Percentiles rank a stretch among this genome's conserved stretches.
phyloP scores from a whole-genome alignment of 2,113 vertebrate genomes.

The Suncus etruscus region DNA sequence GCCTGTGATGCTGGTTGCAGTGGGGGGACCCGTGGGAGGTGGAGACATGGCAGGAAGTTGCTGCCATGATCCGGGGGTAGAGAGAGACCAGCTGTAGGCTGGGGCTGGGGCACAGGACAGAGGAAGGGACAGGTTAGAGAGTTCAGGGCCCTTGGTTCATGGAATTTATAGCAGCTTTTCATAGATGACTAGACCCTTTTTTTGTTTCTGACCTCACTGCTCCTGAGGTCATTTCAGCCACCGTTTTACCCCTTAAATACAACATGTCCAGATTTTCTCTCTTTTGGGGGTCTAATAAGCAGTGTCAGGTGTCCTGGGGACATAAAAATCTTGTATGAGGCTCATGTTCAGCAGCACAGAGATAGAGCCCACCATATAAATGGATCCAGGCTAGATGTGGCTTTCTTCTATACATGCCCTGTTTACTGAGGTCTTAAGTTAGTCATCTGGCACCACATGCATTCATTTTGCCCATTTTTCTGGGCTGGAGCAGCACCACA shows the following conservation, averaged over 20 bases:
- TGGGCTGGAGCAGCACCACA: too few relatives aligned
- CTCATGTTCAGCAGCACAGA: background rate
- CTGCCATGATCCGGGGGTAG: background rate
- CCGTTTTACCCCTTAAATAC: background rate
- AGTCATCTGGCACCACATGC: too few relatives aligned
- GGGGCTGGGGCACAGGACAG: background rate
- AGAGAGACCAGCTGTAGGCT: too few relatives aligned
- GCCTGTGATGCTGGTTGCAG: background rate
- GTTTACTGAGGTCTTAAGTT: too few relatives aligned
- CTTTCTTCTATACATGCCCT: too few relatives aligned
- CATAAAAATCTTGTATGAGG: background rate
- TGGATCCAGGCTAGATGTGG: too few relatives aligned
- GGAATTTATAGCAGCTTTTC: background rate
- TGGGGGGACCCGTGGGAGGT: background rate
- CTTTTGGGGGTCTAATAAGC: background rate
- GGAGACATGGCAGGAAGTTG: background rate
- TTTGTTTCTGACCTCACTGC: background rate
- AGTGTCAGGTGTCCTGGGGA: too few relatives aligned
- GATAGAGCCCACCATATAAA: too few relatives aligned
- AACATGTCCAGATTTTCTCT: fast-evolving
- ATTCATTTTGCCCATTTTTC: too few relatives aligned
- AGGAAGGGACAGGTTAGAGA: background rate
- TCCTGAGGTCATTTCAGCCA: background rate
- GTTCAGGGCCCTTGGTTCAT: background rate
- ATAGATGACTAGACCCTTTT: background rate